Percentiles rank a stretch among this genome's conserved stretches.
Conservation (phyloP, 2,888 invertebrate species). For the Mantis religiosa region DNA sequence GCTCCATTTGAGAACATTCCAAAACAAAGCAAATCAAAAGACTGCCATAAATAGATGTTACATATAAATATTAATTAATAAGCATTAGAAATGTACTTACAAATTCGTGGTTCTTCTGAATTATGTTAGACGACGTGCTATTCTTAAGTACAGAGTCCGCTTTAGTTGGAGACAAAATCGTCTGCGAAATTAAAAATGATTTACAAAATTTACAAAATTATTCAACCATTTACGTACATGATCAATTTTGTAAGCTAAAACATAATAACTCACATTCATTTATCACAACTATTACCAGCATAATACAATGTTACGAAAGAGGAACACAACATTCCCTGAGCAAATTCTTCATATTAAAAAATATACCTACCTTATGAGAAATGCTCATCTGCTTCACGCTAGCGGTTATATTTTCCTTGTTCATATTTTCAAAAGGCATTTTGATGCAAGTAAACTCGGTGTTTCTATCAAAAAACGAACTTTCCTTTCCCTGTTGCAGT, state of each 20-base stretch:
- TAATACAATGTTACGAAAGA: background rate
- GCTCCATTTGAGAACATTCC: too few species aligned
- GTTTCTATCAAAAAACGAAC: background rate
- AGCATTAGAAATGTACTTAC: background rate
- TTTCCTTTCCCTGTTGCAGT: background rate
- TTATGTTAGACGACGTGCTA: background rate
- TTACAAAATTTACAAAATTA: background rate
- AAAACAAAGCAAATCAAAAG: too few species aligned
- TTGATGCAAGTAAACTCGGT: background rate
- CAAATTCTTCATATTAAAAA: background rate
- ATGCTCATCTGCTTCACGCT: background rate
- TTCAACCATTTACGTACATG: background rate
- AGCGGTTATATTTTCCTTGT: background rate
- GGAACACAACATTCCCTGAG: background rate
- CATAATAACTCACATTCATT: background rate
- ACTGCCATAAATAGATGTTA: too few species aligned
- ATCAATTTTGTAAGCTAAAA: background rate
- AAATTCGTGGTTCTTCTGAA: background rate
- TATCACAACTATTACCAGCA: background rate
- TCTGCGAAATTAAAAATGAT: background rate
- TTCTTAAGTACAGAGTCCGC: background rate
- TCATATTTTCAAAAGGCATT: background rate
- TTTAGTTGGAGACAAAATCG: background rate
- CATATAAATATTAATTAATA: too few species aligned
- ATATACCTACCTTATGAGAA: background rate